Evolutionary conservation across 2,888 invertebrate species (phyloP).

Genomic region (Julus scanicus): DNA sequence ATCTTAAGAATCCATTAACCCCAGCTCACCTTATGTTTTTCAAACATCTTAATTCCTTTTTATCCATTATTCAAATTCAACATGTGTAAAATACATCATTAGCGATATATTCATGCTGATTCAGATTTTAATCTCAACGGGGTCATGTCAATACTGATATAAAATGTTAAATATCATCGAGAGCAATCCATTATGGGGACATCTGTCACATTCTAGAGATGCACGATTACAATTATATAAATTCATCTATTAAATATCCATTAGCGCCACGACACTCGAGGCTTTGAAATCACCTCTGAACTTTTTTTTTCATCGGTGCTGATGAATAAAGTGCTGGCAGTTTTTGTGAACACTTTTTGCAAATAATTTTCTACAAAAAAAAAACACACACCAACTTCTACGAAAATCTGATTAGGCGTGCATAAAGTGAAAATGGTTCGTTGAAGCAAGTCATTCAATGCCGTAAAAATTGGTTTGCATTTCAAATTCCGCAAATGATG

Average conservation of each 20-base stretch:
- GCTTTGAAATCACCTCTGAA: background rate
- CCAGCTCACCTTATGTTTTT: too few relatives aligned
- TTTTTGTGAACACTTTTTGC: background rate
- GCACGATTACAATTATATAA: background rate
- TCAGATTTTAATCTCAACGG: too few relatives aligned
- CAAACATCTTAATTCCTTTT: too few relatives aligned
- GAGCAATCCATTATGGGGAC: background rate
- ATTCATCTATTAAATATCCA: slow-evolving; percentile 14
- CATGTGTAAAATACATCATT: too few relatives aligned
- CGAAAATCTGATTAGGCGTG: slow-evolving; percentile 36
- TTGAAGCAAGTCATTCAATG: slow-evolving; percentile 1
- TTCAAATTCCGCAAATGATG: slow-evolving; percentile 24
- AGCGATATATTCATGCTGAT: too few relatives aligned
- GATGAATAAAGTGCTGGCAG: background rate
- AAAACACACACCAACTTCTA: background rate
- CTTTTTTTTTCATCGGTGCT: background rate
- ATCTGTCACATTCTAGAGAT: background rate
- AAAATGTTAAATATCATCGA: background rate
- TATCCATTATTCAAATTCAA: too few relatives aligned
- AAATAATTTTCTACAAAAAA: background rate
- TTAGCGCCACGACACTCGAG: background rate
- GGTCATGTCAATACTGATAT: too few relatives aligned
- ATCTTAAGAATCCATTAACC: too few relatives aligned
- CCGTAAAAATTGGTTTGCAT: slow-evolving; percentile 11
- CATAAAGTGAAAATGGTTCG: slow-evolving; percentile 14